These are phyloP conservation scores for Caenorhabditis uteleia DNA, from an alignment of 2,888 invertebrate species.

Conservation along the genomic window DNA sequence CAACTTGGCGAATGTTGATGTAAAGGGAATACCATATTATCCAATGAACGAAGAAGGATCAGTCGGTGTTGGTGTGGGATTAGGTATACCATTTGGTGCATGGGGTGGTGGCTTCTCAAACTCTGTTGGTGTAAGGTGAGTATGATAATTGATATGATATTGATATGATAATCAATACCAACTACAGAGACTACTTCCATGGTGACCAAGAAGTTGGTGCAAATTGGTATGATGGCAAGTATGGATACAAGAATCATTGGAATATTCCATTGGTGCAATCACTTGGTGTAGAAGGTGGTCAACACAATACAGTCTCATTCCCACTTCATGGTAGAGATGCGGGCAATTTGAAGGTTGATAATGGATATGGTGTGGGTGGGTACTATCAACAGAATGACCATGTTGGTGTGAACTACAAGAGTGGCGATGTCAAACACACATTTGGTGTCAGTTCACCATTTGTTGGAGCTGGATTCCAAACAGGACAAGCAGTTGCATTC, in stretches of 20 bases:
- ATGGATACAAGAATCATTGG: conserved; percentile 58
- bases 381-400: conserved; percentile 56
- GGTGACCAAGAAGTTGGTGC: conserved; percentile 58
- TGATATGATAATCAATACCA: neutral
- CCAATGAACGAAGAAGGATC: conserved; percentile 62
- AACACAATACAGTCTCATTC: conserved; percentile 51
- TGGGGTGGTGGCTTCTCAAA: conserved; percentile 61
- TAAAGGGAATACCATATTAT: conserved; percentile 64
- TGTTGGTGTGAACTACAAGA: conserved; percentile 50
- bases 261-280: conserved; percentile 59
- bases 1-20: conserved; percentile 44
- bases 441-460: conserved; percentile 55
- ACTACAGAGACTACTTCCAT: conserved; percentile 61
- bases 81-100: conserved; percentile 58
- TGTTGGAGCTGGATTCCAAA: conserved; percentile 45
- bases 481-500: conserved; percentile 48
- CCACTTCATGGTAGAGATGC: conserved; percentile 42
- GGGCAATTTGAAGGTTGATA: conserved; percentile 47
- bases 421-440: conserved; percentile 44
- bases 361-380: conserved; percentile 53
- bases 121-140: conserved; percentile 56
- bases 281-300: conserved; percentile 61
- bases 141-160: neutral
- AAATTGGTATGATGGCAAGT: conserved; percentile 58
- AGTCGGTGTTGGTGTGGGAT: conserved; percentile 54